Base-by-base conservation (phyloP, 1,140 invertebrate species). In the Cotesia typhae region DNA sequence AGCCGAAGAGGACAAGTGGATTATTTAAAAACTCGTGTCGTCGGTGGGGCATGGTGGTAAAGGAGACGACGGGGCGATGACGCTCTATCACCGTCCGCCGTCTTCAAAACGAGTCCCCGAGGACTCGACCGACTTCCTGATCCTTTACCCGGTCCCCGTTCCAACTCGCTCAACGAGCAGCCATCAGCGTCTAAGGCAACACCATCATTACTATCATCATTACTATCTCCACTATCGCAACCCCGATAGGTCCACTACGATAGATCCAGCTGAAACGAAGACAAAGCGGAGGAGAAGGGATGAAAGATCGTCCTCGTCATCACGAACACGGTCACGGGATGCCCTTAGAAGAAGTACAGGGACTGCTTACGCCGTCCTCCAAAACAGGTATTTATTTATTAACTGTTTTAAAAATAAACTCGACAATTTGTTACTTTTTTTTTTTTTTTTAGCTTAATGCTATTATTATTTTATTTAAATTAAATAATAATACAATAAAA, bases 61-160 rank as follows among this genome's bases (percentile, higher is more conserved):
- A 70, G 77, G 79, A 72, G 81, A 83, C 81, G 81, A 78, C 82
- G 79, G 81, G 83, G 83, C 83, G 83, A 85, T 85, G 82, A 83
- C 83, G 76, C 81, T 81, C 80, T 78, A 83, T 76, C 81, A 80
- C 77, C 82, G 78, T 78, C 80, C 74, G 66, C 51, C 75, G 76
- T 77, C 76, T 76, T 80, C 76, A 73, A 68, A 75, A 80, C 77
- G 83, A 77, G 82, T 84, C 82, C 82, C 75, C 75, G 74, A 81
- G 82, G 82, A 83, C 82, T 81, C 81, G 71, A 55, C 71, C 76
- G 70, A 73, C 72, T 74, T 78, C 74, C 77, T 75, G 64, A 41
- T 74, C 67, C 76, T 65, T 57, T 63, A 74, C 72, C 75, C 67
- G 61, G 14, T 67, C 65, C 71, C 70, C 60, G 57, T 74, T 70